Evolutionary conservation across 2,888 invertebrate species (phyloP), one percentile per base, ranked within the genome.

Genomic region (Protonemura montana): DNA sequence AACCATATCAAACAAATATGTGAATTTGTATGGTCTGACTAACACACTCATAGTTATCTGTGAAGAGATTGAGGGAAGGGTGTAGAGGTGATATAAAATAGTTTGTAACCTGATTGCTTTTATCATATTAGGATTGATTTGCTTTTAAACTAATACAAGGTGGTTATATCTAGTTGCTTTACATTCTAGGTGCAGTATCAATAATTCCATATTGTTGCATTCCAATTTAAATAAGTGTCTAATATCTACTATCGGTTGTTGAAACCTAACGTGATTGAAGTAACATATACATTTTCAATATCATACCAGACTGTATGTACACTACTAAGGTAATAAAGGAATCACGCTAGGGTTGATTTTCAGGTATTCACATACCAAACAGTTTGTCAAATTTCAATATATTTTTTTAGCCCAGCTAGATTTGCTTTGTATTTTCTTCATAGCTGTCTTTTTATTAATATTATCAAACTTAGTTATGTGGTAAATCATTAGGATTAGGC

Each of bases 51-150:
- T 10, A 59, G 7, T 59, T 59, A 21, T 59, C 35, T n/a, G 10
- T 59, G 59, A 59, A 59, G 59, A 59, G 59, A 59, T 59, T 59
- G 59, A 59, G 59, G 35, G 59, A 13, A 59, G 59, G 59, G 7
- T 59, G 59, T 59, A 59, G 59, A 59, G 59, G 59, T 59, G 59
- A 59, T 59, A 59, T 59, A 59, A 59, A 59, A 59, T 59, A 59
- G 59, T 59, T 21, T 10, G 59, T 59, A 59, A n/a, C n/a, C n/a
- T n/a, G n/a, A 59, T 59, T 59, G 59, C 21, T 59, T 59, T 10
- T 59, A n/a, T n/a, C n/a, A n/a, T n/a, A n/a, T n/a, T n/a, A n/a
- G n/a, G n/a, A n/a, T n/a, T n/a, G n/a, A n/a, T n/a, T n/a, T n/a
- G n/a, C n/a, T n/a, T n/a, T n/a, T n/a, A n/a, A n/a, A n/a, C n/a